Conservation (phyloP, 2,797 vertebrate genomes). For the Etheostoma nigrum region DNA sequence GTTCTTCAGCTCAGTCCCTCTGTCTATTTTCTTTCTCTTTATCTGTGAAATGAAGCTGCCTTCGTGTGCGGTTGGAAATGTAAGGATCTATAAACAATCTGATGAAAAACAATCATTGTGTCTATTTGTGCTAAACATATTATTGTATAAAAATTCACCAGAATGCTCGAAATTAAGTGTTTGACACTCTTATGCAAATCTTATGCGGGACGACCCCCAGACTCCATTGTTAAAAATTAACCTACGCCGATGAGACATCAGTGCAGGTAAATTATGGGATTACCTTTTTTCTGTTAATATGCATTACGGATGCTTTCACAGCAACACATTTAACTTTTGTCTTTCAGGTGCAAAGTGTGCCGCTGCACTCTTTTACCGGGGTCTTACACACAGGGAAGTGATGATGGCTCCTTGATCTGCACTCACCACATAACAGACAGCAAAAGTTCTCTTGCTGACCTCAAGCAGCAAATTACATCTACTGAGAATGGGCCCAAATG, state of each 20-base stretch:
- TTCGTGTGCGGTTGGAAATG: too few species aligned
- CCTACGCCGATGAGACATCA: neutral
- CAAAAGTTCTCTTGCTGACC: neutral
- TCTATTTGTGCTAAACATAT: too few species aligned
- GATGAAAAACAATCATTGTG: too few species aligned
- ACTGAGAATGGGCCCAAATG: conserved; percentile 1
- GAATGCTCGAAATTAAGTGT: too few species aligned
- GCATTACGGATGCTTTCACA: neutral
- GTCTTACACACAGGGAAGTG: conserved; percentile 55
- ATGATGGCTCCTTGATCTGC: conserved; percentile 59
- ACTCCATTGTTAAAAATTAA: too few species aligned
- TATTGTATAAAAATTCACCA: too few species aligned
- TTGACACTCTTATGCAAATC: too few species aligned
- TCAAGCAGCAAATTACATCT: neutral
- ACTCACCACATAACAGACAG: conserved; percentile 45
- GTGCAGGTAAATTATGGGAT: neutral
- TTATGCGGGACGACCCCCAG: too few species aligned
- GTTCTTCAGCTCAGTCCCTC: too few species aligned
- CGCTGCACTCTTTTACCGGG: conserved; percentile 59
- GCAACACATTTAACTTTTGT: conserved; percentile 9
- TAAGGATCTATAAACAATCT: too few species aligned
- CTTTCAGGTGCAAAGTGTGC: conserved; percentile 73
- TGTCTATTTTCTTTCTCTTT: too few species aligned
- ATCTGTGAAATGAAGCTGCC: too few species aligned
- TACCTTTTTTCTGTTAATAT: neutral